Evolutionary conservation across 2,113 vertebrate genomes (phyloP), one percentile per base, ranked within the genome.

Genomic region (Ovis canadensis): DNA sequence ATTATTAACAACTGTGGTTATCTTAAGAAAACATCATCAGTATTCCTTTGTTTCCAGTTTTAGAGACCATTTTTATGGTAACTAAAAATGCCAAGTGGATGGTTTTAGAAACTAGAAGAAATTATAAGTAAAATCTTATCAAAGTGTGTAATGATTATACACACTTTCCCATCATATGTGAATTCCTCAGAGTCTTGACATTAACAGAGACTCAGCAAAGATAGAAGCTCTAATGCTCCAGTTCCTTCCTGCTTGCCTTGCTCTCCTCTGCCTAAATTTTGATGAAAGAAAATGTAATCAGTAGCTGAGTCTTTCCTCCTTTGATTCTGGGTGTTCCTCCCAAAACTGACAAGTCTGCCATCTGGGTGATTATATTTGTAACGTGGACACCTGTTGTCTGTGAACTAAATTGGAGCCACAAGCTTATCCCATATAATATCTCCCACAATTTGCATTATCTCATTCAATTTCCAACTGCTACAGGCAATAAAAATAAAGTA

Each of bases 311-410:
- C 80, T 97, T 96, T 97, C 92, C 74, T 96, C 50, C 96, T 97
- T 95, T 86, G 82, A 3, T 97, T 88, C 82, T 93, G 55, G 71
- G 91, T 97, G 52, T 52, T 97, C 59, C 88, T 91, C 74, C 95
- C 67, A 91, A 91, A 98, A 97, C 54, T 97, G 91, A 95, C 98
- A 97, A 97, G 94, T 87, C 64, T 94, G 89, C 96, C 97, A 95
- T 97, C 91, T 98, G 93, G 86, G 48, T 82, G 64, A 84, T 85
- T 98, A 86, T 97, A 90, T 98, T 98, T 96, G 93, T 97, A 86
- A 91, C 8, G 7, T 94, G 94, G 55, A 81, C 94, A 96, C 96
- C 93, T 97, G 97, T 97, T 97, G 85, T 98, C 96, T 96, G 2
- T 90, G 62, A 97, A 97, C 94, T 95, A 90, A 97, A 96, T 88